These are phyloP conservation scores for Onychorhynchus coronatus DNA, from an alignment of 2,113 vertebrate genomes.

Conservation along the genomic window DNA sequence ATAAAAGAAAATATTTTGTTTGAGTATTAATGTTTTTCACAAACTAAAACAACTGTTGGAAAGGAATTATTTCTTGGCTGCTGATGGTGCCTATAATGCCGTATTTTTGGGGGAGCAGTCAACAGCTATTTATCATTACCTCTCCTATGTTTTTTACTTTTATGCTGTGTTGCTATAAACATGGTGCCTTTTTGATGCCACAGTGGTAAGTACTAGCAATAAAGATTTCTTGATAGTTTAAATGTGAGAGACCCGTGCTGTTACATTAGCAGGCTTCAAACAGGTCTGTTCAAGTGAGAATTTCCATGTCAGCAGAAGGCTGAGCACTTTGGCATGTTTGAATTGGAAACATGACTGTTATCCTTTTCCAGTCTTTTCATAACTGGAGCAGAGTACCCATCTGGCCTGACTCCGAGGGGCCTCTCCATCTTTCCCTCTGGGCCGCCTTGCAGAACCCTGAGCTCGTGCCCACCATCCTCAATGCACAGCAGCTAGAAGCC, in stretches of 20 bases:
- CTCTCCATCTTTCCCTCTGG: neutral
- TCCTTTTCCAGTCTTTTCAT: neutral
- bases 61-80: neutral
- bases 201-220: neutral
- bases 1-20: neutral
- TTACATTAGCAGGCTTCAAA: neutral
- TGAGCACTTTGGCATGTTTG: neutral
- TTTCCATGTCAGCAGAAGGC: neutral
- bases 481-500: rapidly evolving
- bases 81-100: neutral
- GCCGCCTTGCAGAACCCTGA: neutral
- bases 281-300: neutral
- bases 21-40: neutral
- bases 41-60: neutral
- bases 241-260: neutral
- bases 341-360: neutral
- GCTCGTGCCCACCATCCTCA: neutral
- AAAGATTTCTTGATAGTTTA: neutral
- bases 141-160: neutral
- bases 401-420: neutral
- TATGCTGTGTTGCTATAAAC: neutral
- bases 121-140: neutral
- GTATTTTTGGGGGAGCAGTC: neutral
- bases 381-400: neutral
- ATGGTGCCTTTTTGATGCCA: neutral